A percentile compares a stretch with the other conserved stretches of the same genome.
Conservation (phyloP, 2,797 vertebrate genomes). For the Gambusia yucatana region DNA sequence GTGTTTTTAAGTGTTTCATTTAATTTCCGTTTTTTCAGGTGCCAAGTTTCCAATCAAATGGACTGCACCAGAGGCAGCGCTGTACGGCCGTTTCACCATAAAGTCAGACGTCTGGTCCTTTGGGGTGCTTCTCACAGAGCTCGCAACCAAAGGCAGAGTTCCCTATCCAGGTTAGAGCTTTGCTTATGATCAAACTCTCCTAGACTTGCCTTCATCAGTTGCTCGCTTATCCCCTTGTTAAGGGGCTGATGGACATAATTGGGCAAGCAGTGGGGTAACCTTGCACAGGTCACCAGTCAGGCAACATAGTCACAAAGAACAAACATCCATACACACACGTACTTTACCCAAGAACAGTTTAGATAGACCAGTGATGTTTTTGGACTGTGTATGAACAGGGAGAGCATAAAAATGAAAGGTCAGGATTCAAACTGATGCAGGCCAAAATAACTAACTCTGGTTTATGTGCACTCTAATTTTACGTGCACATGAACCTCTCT, state of each 20-base stretch:
- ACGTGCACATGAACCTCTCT: neutral
- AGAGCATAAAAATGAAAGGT: neutral
- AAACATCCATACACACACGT: neutral
- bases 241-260: neutral
- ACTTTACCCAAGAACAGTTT: neutral
- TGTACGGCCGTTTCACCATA: constrained; percentile 96
- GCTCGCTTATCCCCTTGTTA: neutral
- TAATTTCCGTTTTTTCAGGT: constrained; percentile 73
- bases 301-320: neutral
- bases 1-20: neutral
- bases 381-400: neutral
- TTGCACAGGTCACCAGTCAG: neutral
- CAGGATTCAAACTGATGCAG: neutral
- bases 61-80: constrained; percentile 94
- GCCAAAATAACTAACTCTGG: no score
- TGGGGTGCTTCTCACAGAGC: constrained; percentile 93
- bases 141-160: constrained; percentile 96
- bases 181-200: neutral
- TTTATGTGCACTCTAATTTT: neutral
- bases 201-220: neutral
- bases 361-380: neutral
- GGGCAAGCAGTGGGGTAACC: neutral
- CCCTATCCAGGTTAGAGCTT: constrained; percentile 90
- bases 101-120: constrained; percentile 99
- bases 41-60: constrained; percentile 98